Base-by-base conservation (phyloP, 1,140 invertebrate species). In the Panulirus ornatus region DNA sequence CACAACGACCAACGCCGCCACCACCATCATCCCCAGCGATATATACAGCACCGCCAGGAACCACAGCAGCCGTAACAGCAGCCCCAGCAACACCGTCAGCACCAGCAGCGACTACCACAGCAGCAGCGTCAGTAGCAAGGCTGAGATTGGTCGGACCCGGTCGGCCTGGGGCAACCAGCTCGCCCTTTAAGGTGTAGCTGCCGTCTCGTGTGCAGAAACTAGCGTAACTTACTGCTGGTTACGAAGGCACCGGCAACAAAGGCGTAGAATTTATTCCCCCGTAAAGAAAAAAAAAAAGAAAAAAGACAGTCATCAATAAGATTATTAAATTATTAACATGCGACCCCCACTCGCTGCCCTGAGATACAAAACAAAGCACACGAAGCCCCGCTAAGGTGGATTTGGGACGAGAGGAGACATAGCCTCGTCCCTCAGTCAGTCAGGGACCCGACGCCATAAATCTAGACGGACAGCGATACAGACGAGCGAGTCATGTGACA, bases 241-340 rank as follows among this genome's bases (percentile, higher is more conserved):
- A 6, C n/a, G 8, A 30, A 66, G n/a, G 58, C 58, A 8, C 58
- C 58, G n/a, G n/a, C 58, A 66, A 66, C 58, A 66, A 66, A 66
- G 58, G 58, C 58, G n/a, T 22, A 8, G 58, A 66, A 66, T 66
- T 66, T 66, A 66, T 66, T 22, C 22, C 2, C 22, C 5, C 11
- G n/a, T n/a, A n/a, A n/a, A n/a, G n/a, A n/a, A n/a, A n/a, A n/a
- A n/a, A n/a, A n/a, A n/a, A 0, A 66, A 30, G 8, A 66, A 66
- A 66, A 66, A 66, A 66, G 58, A 8, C 58, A n/a, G 30, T 66
- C 58, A 66, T 66, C 58, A 66, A 66, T 66, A 66, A 66, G n/a
- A 66, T 66, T 66, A 66, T 66, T 66, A 66, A 66, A 66, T 30
- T 66, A 66, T 66, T 66, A 66, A 66, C 58, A 66, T 66, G 58